These are phyloP conservation scores for Enteromius mattozi DNA, from an alignment of 2,797 vertebrate species.

Conservation along the genomic window DNA sequence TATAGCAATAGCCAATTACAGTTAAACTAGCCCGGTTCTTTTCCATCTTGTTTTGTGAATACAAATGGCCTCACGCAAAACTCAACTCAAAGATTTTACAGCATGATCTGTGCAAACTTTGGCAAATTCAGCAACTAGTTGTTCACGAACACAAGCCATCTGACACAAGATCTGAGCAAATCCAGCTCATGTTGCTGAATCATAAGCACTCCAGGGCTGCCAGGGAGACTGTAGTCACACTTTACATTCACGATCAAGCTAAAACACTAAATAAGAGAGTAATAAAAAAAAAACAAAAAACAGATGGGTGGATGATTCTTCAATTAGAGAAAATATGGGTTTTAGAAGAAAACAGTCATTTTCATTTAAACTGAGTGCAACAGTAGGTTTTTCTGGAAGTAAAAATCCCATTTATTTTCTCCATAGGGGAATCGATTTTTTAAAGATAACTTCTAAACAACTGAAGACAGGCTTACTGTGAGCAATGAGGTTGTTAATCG, in stretches of 20 bases:
- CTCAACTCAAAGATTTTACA: neutral
- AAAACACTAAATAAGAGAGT: constrained; percentile 9
- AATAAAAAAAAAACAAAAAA: constrained; percentile 6
- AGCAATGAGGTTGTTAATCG: neutral
- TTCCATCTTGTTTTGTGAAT: neutral
- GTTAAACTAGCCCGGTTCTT: neutral
- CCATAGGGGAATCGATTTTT: neutral
- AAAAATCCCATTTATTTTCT: neutral
- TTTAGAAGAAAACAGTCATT: neutral
- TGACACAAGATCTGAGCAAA: constrained; percentile 22
- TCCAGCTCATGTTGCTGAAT: neutral
- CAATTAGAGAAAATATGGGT: neutral
- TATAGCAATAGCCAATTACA: neutral
- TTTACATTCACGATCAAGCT: constrained; percentile 1
- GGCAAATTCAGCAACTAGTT: neutral
- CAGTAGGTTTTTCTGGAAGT: neutral
- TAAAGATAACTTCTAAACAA: neutral
- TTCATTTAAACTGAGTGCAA: neutral
- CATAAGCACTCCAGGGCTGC: neutral
- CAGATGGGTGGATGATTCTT: neutral
- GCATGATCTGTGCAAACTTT: neutral
- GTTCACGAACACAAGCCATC: constrained; percentile 23
- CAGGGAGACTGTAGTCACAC: neutral
- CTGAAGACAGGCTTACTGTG: neutral
- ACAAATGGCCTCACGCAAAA: neutral